Evolutionary conservation across 2,888 invertebrate genomes (phyloP), one percentile per base, ranked within the genome.

Genomic region (Neoaliturus tenellus): DNA sequence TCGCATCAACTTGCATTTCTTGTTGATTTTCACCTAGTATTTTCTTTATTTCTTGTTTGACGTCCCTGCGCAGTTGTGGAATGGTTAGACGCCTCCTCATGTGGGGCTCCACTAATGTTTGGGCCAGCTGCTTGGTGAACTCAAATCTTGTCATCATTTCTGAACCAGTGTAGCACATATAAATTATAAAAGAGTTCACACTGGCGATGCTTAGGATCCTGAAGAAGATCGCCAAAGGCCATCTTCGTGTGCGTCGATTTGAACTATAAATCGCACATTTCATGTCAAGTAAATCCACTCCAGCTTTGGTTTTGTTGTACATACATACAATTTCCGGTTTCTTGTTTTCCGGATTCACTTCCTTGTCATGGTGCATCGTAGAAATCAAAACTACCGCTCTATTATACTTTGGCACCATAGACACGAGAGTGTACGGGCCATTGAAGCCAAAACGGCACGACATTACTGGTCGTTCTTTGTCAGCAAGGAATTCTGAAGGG

Each of bases 301-400:
- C 85, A 6, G 62, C 51, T 75, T 85, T 86, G 20, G 83, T 86
- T 17, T 31, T n/a, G 41, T 86, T 86, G 62, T 86, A 86, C n/a
- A 84, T 84, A 0, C 69, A 67, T 10, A 85, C 80, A 10, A 86
- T 86, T 81, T 86, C 86, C 14, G 85, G 85, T 85, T 86, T 86
- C 8, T 44, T 41, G 10, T 82, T 83, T 48, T 28, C 48, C 17
- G 5, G 55, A 58, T 84, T 83, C 17, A 23, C 55, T 17, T 55
- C 58, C 0, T n/a, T 35, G 35, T 33, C 67, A 81, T 86, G 80
- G 81, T 85, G 86, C 86, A 85, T 87, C 48, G 82, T 85, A 5
- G 87, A 85, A 17, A 85, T 35, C n/a, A 86, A 20, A 48, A 84
- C 55, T 17, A 85, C 85, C 12, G 84, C 80, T 78, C 75, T 85